Conservation (phyloP, 2,888 invertebrate genomes). For the Incurvaria masculella region DNA sequence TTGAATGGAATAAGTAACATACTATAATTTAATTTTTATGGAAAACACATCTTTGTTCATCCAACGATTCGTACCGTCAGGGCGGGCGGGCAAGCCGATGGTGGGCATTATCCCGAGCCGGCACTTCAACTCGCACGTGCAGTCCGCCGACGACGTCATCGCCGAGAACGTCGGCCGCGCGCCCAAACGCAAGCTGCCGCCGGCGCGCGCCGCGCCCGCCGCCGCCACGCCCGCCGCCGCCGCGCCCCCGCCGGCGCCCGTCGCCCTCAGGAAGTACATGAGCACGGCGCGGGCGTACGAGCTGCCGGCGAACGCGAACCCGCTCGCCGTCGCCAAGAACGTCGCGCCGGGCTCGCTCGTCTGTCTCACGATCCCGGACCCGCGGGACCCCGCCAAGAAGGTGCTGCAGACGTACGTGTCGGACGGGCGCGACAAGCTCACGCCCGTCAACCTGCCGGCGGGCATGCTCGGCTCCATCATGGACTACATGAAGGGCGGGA, state of each 20-base stretch:
- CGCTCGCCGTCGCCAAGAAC: conserved; percentile 28
- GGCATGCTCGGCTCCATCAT: conserved; percentile 37
- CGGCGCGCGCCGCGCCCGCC: not conserved
- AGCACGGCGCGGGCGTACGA: conserved; percentile 13
- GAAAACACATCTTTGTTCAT: no score
- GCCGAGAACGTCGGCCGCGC: not conserved
- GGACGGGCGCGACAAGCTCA: conserved; percentile 30
- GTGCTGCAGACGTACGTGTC: conserved; percentile 47
- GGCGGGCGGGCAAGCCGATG: not conserved
- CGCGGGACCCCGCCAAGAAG: conserved; percentile 38
- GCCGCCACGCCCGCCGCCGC: not conserved
- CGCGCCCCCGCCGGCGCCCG: conserved; percentile 6
- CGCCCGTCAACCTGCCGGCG: conserved; percentile 35
- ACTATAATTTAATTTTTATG: no score
- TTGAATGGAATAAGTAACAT: no score
- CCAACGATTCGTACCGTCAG: no score
- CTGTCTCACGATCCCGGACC: conserved; percentile 41
- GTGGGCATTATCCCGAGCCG: not conserved
- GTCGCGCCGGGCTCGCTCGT: conserved; percentile 43
- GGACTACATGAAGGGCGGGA: conserved; percentile 29
- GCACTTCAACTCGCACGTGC: not conserved
- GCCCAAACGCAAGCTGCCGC: not conserved
- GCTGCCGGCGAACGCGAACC: conserved; percentile 17
- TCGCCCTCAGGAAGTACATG: conserved; percentile 12
- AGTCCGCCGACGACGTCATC: not conserved